These are phyloP conservation scores for Coracias cyanogaster DNA, from an alignment of 2,797 vertebrate genomes.

Conservation along the genomic window DNA sequence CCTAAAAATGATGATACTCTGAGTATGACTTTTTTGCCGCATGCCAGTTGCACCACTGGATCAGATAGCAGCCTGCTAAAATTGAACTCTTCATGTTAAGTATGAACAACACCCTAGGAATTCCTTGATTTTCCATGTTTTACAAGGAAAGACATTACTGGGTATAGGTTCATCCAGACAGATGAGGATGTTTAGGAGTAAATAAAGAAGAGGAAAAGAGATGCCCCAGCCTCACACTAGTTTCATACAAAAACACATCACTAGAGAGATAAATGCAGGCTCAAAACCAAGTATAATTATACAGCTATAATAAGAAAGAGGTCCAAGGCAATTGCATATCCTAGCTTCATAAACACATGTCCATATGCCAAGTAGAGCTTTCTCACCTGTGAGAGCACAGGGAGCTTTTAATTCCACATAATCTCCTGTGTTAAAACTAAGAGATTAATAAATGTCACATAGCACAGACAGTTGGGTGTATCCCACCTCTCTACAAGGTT, in stretches of 20 bases:
- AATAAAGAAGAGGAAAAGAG: not conserved
- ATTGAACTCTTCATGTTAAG: not conserved
- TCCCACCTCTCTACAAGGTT: not conserved
- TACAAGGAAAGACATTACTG: not conserved
- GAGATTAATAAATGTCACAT: not conserved
- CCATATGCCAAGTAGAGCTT: not conserved
- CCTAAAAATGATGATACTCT: not conserved
- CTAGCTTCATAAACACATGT: not conserved
- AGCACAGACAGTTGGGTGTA: not conserved
- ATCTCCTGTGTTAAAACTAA: not conserved
- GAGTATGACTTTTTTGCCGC: not conserved
- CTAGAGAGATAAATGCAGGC: not conserved
- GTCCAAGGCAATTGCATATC: not conserved
- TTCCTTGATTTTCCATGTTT: not conserved
- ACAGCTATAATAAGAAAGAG: not conserved
- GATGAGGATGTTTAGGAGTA: not conserved
- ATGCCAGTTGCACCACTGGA: not conserved
- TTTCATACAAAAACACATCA: not conserved
- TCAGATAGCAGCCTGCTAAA: not conserved
- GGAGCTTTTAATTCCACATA: not conserved
- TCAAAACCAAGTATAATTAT: not conserved
- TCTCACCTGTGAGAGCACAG: not conserved
- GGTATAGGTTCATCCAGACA: not conserved
- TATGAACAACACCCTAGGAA: not conserved
- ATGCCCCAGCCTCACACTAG: not conserved